phyloP scores from a whole-genome alignment of 2,113 vertebrate genomes.

The Eolophus roseicapilla region DNA sequence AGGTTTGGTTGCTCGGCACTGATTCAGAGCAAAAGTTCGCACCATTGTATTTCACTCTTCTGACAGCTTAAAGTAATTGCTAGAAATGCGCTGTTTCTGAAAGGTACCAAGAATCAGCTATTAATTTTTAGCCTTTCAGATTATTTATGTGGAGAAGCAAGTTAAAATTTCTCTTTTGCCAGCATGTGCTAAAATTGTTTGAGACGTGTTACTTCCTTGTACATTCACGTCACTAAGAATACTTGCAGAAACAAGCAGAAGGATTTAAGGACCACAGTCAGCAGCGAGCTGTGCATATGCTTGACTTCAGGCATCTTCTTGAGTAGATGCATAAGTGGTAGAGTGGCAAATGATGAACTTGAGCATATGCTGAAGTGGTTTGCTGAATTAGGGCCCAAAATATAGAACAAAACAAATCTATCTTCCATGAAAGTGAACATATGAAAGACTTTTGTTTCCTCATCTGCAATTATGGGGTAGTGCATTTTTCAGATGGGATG shows the following conservation, averaged over 20 bases:
- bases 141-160: neutral
- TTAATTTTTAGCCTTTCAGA: neutral
- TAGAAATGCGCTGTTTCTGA: neutral
- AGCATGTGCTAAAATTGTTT: neutral
- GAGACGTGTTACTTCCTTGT: constrained; percentile 1
- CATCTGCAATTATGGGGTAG: neutral
- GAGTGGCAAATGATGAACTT: constrained; percentile 1
- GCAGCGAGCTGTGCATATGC: constrained; percentile 24
- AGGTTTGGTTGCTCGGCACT: neutral
- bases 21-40: neutral
- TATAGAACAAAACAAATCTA: neutral
- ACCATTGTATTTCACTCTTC: neutral
- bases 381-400: constrained; percentile 10
- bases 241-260: constrained; percentile 9
- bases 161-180: neutral
- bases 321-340: neutral
- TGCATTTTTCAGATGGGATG: neutral
- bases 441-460: neutral
- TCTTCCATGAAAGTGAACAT: neutral
- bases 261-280: neutral
- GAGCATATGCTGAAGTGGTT: constrained; percentile 36
- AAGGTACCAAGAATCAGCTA: neutral
- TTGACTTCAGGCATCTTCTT: constrained; percentile 27
- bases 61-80: neutral
- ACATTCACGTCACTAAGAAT: neutral